Base-by-base conservation (phyloP, 2,888 invertebrate species). In the Girardia tigrina region DNA sequence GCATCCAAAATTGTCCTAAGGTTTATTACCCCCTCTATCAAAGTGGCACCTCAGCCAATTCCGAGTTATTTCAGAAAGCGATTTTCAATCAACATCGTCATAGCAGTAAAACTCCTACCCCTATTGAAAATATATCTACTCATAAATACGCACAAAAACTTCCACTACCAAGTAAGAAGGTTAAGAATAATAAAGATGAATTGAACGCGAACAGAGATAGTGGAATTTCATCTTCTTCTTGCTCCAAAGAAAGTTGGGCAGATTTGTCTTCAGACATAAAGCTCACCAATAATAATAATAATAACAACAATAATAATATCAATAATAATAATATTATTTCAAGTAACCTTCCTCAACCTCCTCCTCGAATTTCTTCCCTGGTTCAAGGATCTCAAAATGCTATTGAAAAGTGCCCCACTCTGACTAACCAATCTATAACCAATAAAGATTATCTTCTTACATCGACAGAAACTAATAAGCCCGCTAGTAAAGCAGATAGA, bases 201-300 rank as follows among this genome's bases (percentile, higher is more conserved):
- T 36, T 36, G 16, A 36, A 36, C 16, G 36, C 36, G 8, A 36
- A 36, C 23, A 12, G 70, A 6, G 70, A 70, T n/a, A 70, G 70
- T n/a, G 70, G 70, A 14, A 70, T 70, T 26, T 70, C 70, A 12
- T 70, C 70, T 70, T 70, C 70, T 12, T 70, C 70, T 26, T 70
- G 70, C 23, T 70, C 70, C 6, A 70, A 70, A n/a, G 70, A 70
- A 23, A 70, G 70, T 27, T 70, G 70, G 23, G 20, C 70, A 8
- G 23, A 23, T 27, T 27, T 27, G 6, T 23, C 70, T 14, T 23
- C 20, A 8, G 70, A 23, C n/a, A 70, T 14, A 27, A 8, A 12
- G 12, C 8, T 20, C 70, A 70, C 8, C n/a, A 27, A 23, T 27
- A 26, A 23, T 70, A 36, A 36, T 36, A n/a, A n/a, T n/a, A 36